Evolutionary conservation across 1,140 invertebrate genomes (phyloP).

Genomic region (Dreissena polymorpha): DNA sequence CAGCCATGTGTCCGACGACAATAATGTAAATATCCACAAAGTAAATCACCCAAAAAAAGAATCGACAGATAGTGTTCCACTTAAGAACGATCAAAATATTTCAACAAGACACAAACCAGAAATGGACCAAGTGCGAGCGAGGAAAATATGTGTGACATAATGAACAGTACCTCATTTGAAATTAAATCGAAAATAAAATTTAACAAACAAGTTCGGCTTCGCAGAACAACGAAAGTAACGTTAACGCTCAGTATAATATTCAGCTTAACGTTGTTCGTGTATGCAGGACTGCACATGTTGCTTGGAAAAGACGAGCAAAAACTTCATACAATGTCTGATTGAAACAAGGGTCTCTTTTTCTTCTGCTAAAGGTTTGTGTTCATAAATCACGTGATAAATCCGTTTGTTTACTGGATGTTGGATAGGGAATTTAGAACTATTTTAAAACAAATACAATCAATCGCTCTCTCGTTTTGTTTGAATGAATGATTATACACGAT

Average conservation of each 20-base stretch:
- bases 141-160: too few species aligned
- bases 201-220: background rate
- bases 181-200: too few species aligned
- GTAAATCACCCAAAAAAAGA: too few species aligned
- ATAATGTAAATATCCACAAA: too few species aligned
- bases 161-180: too few species aligned
- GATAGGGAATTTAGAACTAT: background rate
- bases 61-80: too few species aligned
- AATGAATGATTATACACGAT: too few species aligned
- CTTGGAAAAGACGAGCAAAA: slow-evolving; percentile 1
- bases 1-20: too few species aligned
- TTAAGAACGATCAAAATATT: too few species aligned
- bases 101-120: too few species aligned
- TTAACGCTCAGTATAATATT: slow-evolving; percentile 1
- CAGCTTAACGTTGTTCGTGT: slow-evolving; percentile 2
- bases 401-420: background rate
- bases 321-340: background rate
- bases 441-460: background rate
- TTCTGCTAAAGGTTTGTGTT: slow-evolving; percentile 10
- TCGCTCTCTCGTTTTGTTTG: too few species aligned
- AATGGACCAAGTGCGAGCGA: too few species aligned
- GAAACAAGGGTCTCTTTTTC: background rate
- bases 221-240: slow-evolving; percentile 17
- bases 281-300: background rate
- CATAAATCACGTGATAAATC: slow-evolving; percentile 30